phyloP scores from a whole-genome alignment of 37 sponge, comb jelly and placozoan species.

The Amphimedon queenslandica region DNA sequence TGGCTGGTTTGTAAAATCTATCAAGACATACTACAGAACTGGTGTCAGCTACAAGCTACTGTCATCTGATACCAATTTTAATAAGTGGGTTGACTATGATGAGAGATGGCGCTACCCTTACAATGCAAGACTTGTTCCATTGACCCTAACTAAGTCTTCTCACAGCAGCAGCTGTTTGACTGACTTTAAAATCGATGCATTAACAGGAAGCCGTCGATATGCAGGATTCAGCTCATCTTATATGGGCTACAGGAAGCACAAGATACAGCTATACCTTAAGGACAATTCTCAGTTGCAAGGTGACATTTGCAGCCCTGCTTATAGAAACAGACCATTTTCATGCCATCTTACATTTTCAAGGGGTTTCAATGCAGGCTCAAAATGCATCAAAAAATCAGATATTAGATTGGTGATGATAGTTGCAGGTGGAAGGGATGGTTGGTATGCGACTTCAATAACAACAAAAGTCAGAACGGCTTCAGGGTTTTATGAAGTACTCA shows the following conservation, averaged over 20 bases:
- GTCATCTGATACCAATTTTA: neutral
- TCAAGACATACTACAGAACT: slow-evolving; percentile 3
- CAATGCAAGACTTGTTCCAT: too few species aligned
- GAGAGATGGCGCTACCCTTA: neutral
- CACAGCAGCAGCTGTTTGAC: neutral
- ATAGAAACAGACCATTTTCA: neutral
- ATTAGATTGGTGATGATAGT: neutral
- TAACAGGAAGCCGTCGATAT: neutral
- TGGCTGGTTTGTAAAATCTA: slow-evolving; percentile 1
- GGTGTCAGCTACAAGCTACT: neutral
- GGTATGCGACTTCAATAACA: neutral
- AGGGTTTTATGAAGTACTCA: neutral
- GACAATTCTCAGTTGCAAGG: neutral
- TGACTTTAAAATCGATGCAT: neutral
- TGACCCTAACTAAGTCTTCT: too few species aligned
- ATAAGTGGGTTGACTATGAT: slow-evolving; percentile 21
- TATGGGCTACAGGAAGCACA: too few species aligned
- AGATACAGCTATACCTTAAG: neutral
- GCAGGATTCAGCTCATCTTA: neutral
- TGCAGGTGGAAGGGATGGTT: slow-evolving; percentile 2
- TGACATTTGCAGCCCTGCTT: neutral
- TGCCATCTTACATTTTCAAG: neutral
- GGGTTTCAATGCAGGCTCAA: neutral
- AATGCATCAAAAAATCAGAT: neutral
- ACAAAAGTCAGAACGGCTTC: neutral